Percentiles rank a stretch among this genome's conserved stretches.
These are phyloP conservation scores for Papilio aristodemus DNA, from an alignment of 1,140 invertebrate genomes.

Conservation along the genomic window DNA sequence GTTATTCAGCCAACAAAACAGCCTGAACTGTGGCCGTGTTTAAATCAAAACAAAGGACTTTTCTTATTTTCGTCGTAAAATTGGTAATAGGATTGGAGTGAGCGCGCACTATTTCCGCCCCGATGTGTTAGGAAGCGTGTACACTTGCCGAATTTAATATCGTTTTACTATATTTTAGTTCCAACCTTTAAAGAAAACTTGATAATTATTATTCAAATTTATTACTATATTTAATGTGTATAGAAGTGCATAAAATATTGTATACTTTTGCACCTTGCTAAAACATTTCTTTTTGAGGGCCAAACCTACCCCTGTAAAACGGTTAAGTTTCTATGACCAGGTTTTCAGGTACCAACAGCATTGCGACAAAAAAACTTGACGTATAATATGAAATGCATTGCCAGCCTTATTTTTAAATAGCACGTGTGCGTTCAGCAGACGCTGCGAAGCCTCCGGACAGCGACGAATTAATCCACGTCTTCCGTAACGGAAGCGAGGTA, in stretches of 20 bases:
- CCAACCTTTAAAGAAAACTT: too few relatives aligned
- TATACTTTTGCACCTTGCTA: too few relatives aligned
- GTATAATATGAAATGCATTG: neutral
- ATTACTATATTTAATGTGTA: too few relatives aligned
- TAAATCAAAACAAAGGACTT: slow-evolving; percentile 27
- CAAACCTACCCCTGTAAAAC: too few relatives aligned
- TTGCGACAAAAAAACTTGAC: neutral
- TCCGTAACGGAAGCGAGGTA: neutral
- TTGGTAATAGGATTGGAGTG: slow-evolving; percentile 29
- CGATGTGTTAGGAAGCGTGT: neutral
- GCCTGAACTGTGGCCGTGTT: neutral
- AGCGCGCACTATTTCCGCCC: slow-evolving; percentile 3
- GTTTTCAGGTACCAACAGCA: too few relatives aligned
- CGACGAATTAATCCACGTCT: neutral
- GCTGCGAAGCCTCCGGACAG: neutral
- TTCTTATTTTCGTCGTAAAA: slow-evolving; percentile 26
- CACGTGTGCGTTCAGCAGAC: neutral
- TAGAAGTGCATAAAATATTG: too few relatives aligned
- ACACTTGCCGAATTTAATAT: neutral
- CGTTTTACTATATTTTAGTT: neutral
- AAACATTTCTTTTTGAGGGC: too few relatives aligned
- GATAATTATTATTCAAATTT: too few relatives aligned
- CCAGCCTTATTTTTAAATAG: neutral
- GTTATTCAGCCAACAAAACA: slow-evolving; percentile 27
- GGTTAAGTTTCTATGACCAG: too few relatives aligned